Conservation (phyloP, 2,888 invertebrate genomes). For the Exephanes ischioxanthus region DNA sequence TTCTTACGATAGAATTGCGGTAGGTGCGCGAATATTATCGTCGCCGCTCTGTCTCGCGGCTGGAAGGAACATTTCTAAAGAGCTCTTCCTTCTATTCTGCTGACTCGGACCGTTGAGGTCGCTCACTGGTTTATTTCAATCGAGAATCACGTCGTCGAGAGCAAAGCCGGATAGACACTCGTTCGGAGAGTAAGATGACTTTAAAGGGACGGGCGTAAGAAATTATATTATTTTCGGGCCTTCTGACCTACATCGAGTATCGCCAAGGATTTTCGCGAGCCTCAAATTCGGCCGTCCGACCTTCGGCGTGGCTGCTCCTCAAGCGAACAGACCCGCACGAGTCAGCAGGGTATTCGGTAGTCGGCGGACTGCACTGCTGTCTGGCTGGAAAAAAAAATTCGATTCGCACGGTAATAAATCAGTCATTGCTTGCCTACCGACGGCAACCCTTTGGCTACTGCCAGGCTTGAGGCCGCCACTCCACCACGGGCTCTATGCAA, state of each 20-base stretch:
- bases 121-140: not conserved
- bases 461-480: constrained; percentile 53
- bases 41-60: constrained; percentile 71
- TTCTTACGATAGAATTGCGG: constrained; percentile 70
- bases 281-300: constrained; percentile 11
- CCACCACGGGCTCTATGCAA: constrained; percentile 52
- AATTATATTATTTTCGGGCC: constrained; percentile 36
- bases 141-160: not conserved
- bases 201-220: constrained; percentile 11
- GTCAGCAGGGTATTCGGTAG: constrained; percentile 59
- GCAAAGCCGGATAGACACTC: not conserved
- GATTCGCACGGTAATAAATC: constrained; percentile 82
- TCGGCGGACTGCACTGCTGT: constrained; percentile 43
- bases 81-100: constrained; percentile 15
- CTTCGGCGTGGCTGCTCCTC: constrained; percentile 31
- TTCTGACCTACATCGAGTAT: constrained; percentile 70
- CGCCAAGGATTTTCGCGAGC: constrained; percentile 30
- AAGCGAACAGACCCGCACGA: constrained; percentile 47
- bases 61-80: constrained; percentile 54
- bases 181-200: not conserved
- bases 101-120: not conserved
- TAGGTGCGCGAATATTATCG: constrained; percentile 35
- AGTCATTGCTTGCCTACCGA: constrained; percentile 66
- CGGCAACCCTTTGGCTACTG: constrained; percentile 77
- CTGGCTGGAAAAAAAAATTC: constrained; percentile 77